These are phyloP conservation scores for Lathamus discolor DNA, from an alignment of 2,113 vertebrate genomes.

Conservation along the genomic window DNA sequence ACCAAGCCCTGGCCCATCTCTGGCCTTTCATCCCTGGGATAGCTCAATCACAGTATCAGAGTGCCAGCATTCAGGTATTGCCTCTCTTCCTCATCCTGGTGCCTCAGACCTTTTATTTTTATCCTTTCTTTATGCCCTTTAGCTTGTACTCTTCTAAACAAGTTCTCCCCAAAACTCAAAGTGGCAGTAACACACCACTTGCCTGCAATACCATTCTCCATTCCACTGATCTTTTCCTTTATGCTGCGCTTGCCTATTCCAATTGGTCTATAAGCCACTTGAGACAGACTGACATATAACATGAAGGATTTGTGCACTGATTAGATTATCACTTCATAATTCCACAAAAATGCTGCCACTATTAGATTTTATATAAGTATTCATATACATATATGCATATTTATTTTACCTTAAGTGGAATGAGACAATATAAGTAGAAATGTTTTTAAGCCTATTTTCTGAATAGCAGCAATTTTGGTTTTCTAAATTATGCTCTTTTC, in stretches of 20 bases:
- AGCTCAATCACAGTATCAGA: neutral
- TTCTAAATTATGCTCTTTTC: neutral
- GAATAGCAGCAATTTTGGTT: neutral
- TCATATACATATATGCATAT: neutral
- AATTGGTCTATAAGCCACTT: fast-evolving
- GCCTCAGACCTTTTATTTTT: neutral
- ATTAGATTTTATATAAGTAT: neutral
- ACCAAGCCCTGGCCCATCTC: neutral
- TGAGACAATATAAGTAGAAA: neutral
- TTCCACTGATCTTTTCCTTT: neutral
- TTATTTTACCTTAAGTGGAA: neutral
- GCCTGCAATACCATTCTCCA: neutral
- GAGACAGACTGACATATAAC: neutral
- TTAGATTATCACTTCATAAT: neutral
- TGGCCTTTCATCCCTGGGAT: neutral
- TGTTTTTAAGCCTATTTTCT: neutral
- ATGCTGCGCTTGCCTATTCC: neutral
- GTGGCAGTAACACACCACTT: neutral
- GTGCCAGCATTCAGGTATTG: neutral
- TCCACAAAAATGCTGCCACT: neutral
- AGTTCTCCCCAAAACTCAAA: neutral
- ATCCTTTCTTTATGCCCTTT: neutral
- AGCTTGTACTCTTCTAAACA: neutral
- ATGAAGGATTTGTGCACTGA: neutral
- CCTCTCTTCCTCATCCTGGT: neutral